These are phyloP conservation scores for Meiosimyza platycephala DNA, from an alignment of 2,888 invertebrate species.

Conservation along the genomic window DNA sequence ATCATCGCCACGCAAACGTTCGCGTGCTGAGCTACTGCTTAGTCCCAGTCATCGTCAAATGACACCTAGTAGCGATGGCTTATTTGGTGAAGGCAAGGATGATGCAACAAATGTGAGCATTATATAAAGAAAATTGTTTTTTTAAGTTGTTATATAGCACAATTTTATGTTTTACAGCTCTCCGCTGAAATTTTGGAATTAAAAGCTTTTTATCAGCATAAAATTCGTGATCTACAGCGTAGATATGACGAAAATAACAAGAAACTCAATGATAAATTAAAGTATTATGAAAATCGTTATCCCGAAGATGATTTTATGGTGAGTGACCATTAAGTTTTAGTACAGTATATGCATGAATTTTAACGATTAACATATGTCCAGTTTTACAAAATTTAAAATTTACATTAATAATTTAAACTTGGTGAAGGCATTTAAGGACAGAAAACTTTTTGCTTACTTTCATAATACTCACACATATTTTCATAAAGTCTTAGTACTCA, in stretches of 20 bases:
- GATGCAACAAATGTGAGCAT: conserved; percentile 47
- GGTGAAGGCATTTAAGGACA: conserved; percentile 37
- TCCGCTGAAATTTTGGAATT: conserved; percentile 59
- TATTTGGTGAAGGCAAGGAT: conserved; percentile 46
- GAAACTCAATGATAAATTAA: conserved; percentile 59
- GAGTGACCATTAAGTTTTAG: conserved; percentile 36
- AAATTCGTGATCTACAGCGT: conserved; percentile 62
- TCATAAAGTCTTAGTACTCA: not conserved
- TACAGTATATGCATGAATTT: not conserved
- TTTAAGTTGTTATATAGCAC: conserved; percentile 10
- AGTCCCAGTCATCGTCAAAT: conserved; percentile 66
- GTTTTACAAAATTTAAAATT: not conserved
- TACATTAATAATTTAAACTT: conserved; percentile 18
- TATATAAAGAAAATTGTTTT: not conserved
- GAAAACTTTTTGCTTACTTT: not conserved
- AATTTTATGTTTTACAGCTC: conserved; percentile 46
- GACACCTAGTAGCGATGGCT: conserved; percentile 60
- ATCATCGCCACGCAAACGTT: conserved; percentile 59
- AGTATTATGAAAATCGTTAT: conserved; percentile 61
- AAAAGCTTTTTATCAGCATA: conserved; percentile 62
- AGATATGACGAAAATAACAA: conserved; percentile 58
- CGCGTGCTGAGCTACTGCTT: conserved; percentile 61
- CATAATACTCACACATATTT: not conserved
- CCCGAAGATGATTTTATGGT: conserved; percentile 67
- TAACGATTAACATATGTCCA: not conserved